Conservation (phyloP, 2,113 vertebrate genomes). For the Boleophthalmus pectinirostris region DNA sequence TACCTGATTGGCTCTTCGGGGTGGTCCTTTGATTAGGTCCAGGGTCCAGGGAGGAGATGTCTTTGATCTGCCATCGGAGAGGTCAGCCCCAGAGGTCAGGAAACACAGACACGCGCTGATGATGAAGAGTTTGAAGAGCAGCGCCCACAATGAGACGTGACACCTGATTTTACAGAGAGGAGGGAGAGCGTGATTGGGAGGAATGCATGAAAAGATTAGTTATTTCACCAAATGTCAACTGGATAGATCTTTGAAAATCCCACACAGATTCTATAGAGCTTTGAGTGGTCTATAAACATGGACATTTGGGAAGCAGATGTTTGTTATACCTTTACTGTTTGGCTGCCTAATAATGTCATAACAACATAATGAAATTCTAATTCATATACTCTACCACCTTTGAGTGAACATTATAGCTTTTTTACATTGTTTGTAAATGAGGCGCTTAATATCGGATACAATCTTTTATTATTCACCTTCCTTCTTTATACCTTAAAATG, state of each 20-base stretch:
- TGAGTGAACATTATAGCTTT: no score
- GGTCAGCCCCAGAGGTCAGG: slow-evolving; percentile 51
- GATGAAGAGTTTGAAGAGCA: slow-evolving; percentile 58
- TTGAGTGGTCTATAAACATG: not conserved
- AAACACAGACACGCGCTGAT: slow-evolving; percentile 43
- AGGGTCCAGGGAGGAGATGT: slow-evolving; percentile 33
- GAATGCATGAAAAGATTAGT: slow-evolving; percentile 18
- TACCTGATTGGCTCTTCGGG: slow-evolving; percentile 64
- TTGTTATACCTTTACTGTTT: not conserved
- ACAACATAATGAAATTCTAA: not conserved
- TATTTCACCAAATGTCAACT: slow-evolving; percentile 29
- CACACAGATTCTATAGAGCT: not conserved
- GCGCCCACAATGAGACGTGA: slow-evolving; percentile 53
- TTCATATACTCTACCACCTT: not conserved
- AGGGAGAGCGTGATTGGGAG: slow-evolving; percentile 26
- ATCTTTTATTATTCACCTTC: not conserved
- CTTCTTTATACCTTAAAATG: not conserved
- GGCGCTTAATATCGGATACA: not conserved
- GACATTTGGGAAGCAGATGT: slow-evolving; percentile 7
- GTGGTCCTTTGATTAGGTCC: slow-evolving; percentile 67
- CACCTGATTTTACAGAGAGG: slow-evolving; percentile 42
- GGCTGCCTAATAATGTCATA: not conserved
- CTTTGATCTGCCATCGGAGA: slow-evolving; percentile 68
- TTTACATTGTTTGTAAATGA: no score
- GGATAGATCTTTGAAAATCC: slow-evolving; percentile 5